These are phyloP conservation scores for Cherax destructor DNA, from an alignment of 1,140 invertebrate genomes.

Conservation along the genomic window DNA sequence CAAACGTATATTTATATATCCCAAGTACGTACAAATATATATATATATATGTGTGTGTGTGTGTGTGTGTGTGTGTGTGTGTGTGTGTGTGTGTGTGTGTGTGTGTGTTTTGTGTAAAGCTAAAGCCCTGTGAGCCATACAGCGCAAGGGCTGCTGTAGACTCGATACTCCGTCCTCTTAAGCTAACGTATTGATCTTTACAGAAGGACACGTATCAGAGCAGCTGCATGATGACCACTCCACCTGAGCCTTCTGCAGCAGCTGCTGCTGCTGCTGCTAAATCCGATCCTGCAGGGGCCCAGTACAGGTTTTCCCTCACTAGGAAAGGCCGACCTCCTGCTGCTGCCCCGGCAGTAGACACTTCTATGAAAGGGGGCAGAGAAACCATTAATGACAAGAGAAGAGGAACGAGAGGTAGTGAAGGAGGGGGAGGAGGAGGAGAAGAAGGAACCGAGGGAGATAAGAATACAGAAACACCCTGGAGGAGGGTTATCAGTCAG, in stretches of 20 bases:
- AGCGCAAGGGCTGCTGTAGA: no score
- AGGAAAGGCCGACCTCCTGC: neutral
- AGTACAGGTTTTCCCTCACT: slow-evolving; percentile 30
- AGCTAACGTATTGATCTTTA: neutral
- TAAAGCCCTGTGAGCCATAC: no score
- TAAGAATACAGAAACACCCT: neutral
- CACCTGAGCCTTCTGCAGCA: neutral
- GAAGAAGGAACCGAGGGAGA: neutral
- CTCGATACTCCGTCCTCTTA: no score
- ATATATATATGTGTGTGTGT: neutral
- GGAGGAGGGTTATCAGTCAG: slow-evolving; percentile 35
- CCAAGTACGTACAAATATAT: slow-evolving; percentile 19
- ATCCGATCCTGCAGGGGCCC: neutral
- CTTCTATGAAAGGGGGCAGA: neutral
- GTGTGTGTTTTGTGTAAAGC: no score
- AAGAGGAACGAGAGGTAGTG: neutral
- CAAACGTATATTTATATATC: slow-evolving; percentile 19
- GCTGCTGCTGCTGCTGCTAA: neutral
- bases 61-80: slow-evolving; percentile 2
- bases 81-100: no score
- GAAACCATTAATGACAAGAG: slow-evolving; percentile 25
- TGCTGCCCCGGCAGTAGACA: neutral
- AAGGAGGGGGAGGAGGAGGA: neutral
- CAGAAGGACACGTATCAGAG: slow-evolving; percentile 37
- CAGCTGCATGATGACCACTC: slow-evolving; percentile 10